Base-by-base conservation (phyloP, 1,140 invertebrate genomes). In the Pseudomyrmex cubaensis region DNA sequence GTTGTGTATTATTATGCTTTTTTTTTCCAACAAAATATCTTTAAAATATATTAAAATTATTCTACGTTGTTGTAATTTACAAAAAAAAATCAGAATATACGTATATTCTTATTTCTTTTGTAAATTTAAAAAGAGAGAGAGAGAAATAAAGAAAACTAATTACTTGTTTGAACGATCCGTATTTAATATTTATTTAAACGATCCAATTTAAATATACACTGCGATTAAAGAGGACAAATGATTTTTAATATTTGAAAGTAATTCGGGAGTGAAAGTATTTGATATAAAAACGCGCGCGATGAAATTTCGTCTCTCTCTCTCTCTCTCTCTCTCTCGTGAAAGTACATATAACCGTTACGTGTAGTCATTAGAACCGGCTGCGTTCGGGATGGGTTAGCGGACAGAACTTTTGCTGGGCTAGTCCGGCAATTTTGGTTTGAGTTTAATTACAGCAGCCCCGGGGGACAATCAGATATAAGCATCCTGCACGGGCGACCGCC, bases 391-490 rank as follows among this genome's bases (percentile, higher is more conserved):
- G 56, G 59, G 59, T 50, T 1, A 52, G 35, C 61, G 87, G 90
- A 87, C 89, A 86, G 78, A 77, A 91, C 85, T 86, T 91, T 91
- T 80, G 72, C 82, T 80, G 78, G 48, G 56, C 44, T 44, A 46
- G 77, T 67, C 82, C 64, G 85, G 82, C 90, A 91, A 91, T 91
- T 91, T 91, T 90, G 88, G 90, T 91, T 82, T 73, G 88, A 90
- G 89, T 91, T 91, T 91, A 91, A 91, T 91, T 91, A 91, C 89
- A 90, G 85, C 78, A 78, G 87, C 85, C 85, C 90, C 82, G 82
- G 82, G 88, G 90, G 85, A 90, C 89, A 90, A 91, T 91, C 91
- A 89, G 89, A 91, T 91, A 90, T 88, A 89, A 88, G 84, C 88
- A 77, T 62, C 83, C 75, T 83, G 84, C 85, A 86, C 85, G 86